These are phyloP conservation scores for Lycocerus yunnanus DNA, from an alignment of 2,888 invertebrate species.

Conservation along the genomic window DNA sequence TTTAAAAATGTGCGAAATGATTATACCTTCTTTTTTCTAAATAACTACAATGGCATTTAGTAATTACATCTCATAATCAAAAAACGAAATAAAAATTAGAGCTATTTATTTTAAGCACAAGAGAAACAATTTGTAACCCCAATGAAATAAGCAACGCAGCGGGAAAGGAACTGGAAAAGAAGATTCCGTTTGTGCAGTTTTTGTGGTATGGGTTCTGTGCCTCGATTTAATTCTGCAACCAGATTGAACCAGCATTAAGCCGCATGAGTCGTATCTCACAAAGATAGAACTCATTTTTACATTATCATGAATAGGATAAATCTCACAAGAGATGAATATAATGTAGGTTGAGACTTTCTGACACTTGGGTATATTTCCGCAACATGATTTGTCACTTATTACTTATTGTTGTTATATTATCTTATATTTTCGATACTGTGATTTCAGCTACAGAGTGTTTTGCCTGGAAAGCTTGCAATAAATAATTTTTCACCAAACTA, in stretches of 20 bases:
- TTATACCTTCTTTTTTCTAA: background rate
- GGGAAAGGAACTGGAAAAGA: constrained; percentile 24
- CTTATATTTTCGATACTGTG: background rate
- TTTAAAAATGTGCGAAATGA: background rate
- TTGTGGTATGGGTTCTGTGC: constrained; percentile 33
- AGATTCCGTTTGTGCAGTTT: constrained; percentile 34
- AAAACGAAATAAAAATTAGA: constrained; percentile 2
- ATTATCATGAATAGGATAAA: constrained; percentile 35
- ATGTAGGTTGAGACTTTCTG: constrained; percentile 23
- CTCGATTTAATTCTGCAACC: constrained; percentile 39
- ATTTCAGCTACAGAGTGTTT: background rate
- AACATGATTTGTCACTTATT: constrained; percentile 7
- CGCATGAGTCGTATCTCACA: constrained; percentile 32
- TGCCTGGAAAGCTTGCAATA: background rate
- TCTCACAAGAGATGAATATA: constrained; percentile 28
- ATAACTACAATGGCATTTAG: background rate
- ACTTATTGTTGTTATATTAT: constrained; percentile 8
- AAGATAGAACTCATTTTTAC: constrained; percentile 39
- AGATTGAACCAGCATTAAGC: constrained; percentile 37
- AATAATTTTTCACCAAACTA: too few relatives aligned
- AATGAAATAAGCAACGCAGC: constrained; percentile 22
- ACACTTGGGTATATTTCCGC: constrained; percentile 9
- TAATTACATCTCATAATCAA: background rate
- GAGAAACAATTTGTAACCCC: constrained; percentile 20
- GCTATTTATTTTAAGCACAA: constrained; percentile 19